phyloP scores from a whole-genome alignment of 2,797 vertebrate genomes.

The Taenioides sp. region DNA sequence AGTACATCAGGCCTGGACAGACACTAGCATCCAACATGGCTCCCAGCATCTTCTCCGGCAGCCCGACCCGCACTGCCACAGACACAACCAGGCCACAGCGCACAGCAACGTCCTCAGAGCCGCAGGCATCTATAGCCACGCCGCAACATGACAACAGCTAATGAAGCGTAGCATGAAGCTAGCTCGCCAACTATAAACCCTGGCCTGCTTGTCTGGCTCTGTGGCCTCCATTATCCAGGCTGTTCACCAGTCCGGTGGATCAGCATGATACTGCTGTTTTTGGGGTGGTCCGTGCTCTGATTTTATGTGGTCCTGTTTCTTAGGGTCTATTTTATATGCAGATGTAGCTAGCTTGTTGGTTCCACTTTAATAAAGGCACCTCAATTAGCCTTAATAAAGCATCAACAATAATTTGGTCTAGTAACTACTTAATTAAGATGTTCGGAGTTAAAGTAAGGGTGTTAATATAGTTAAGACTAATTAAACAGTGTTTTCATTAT shows the following conservation, averaged over 20 bases:
- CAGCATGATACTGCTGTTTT: constrained; percentile 3
- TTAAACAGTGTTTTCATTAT: no score
- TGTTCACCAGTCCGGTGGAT: constrained; percentile 4
- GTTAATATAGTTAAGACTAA: no score
- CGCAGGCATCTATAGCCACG: constrained; percentile 27
- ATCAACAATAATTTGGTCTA: no score
- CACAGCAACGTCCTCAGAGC: constrained; percentile 13
- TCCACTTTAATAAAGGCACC: no score
- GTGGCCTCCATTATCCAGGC: constrained; percentile 52
- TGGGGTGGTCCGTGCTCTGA: not conserved
- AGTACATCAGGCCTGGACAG: constrained; percentile 24
- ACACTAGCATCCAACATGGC: constrained; percentile 28
- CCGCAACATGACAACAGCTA: constrained; percentile 58
- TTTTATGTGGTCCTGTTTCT: not conserved
- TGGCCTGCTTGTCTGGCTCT: constrained; percentile 54
- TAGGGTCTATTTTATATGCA: not conserved
- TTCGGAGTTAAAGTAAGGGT: no score
- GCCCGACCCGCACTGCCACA: constrained; percentile 36
- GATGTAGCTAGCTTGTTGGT: not conserved
- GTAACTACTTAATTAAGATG: no score
- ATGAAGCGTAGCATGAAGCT: constrained; percentile 60
- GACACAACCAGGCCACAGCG: constrained; percentile 14
- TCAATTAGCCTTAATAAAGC: no score
- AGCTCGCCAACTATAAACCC: constrained; percentile 38
- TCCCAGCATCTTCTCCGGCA: constrained; percentile 57